Evolutionary conservation across 2,888 invertebrate genomes (phyloP).

Genomic region (Trichopoda pennipes): DNA sequence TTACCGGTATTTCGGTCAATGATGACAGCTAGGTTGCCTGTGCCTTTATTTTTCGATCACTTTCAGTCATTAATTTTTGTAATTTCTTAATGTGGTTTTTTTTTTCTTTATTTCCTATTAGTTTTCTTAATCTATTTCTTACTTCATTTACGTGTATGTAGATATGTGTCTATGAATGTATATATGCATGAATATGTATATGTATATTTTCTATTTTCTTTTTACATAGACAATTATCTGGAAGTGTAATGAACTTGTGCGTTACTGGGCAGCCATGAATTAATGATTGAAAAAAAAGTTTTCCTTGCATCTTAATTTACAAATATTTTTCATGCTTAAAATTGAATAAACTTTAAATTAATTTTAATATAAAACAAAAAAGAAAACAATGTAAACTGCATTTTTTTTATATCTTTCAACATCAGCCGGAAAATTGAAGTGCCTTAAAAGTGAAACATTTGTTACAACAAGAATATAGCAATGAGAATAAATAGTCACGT

Average conservation of each 20-base stretch:
- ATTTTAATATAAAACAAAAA: slow-evolving; percentile 18
- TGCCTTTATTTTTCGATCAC: too few species aligned
- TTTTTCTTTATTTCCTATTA: too few species aligned
- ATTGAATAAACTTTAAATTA: background rate
- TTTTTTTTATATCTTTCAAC: background rate
- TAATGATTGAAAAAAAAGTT: slow-evolving; percentile 59
- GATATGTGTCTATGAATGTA: too few species aligned
- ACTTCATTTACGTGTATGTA: background rate
- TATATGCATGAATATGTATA: too few species aligned
- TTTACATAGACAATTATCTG: slow-evolving; percentile 82
- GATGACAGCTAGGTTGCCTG: too few species aligned
- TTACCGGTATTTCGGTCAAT: too few species aligned
- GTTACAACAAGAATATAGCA: background rate
- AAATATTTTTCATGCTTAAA: slow-evolving; percentile 2
- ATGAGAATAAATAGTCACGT: background rate
- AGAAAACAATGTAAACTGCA: background rate
- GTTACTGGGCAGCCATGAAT: slow-evolving; percentile 80
- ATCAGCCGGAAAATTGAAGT: background rate
- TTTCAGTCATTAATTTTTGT: too few species aligned
- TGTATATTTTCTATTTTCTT: slow-evolving; percentile 78
- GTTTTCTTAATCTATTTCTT: background rate
- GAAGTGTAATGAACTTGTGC: slow-evolving; percentile 85
- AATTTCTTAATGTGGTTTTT: too few species aligned
- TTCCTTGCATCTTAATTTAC: slow-evolving; percentile 12
- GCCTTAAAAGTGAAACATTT: background rate